Percentiles rank a stretch among this genome's conserved stretches.
phyloP scores from a whole-genome alignment of 2,888 invertebrate genomes.

The Pseudococcus jackbeardsleyi region DNA sequence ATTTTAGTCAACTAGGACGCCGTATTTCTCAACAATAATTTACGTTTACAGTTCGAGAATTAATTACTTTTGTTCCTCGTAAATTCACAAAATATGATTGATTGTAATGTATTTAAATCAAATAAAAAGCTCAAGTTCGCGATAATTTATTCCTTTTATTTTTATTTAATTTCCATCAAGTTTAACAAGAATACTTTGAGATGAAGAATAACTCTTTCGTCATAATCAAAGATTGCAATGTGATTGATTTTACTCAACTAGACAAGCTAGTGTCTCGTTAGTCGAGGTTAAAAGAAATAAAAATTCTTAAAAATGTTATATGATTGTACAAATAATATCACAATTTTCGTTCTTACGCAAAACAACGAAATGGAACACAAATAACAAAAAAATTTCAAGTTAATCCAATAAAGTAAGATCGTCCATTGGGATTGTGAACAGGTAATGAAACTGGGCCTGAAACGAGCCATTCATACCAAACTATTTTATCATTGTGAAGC shows the following conservation, averaged over 20 bases:
- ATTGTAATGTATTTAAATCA: too few species aligned
- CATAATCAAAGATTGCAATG: background rate
- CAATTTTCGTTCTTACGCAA: background rate
- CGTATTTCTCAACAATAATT: too few species aligned
- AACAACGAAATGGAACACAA: background rate
- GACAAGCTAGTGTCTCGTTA: background rate
- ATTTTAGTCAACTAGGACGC: too few species aligned
- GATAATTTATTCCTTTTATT: too few species aligned
- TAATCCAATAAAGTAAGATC: slow-evolving; percentile 77
- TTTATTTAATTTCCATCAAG: too few species aligned
- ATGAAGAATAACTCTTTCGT: background rate
- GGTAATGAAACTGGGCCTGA: slow-evolving; percentile 75
- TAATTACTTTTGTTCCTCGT: too few species aligned
- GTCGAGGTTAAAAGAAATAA: background rate
- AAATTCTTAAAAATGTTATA: background rate
- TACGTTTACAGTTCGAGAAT: too few species aligned
- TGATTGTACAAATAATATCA: background rate
- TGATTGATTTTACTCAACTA: background rate
- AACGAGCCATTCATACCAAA: slow-evolving; percentile 97
- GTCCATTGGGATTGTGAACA: slow-evolving; percentile 81
- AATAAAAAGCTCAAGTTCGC: too few species aligned
- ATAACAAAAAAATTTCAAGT: slow-evolving; percentile 1
- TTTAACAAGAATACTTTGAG: background rate
- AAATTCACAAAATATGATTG: too few species aligned
- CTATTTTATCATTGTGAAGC: slow-evolving; percentile 81